These are phyloP conservation scores for Poecilus cupreus DNA, from an alignment of 2,888 invertebrate genomes.

Conservation along the genomic window DNA sequence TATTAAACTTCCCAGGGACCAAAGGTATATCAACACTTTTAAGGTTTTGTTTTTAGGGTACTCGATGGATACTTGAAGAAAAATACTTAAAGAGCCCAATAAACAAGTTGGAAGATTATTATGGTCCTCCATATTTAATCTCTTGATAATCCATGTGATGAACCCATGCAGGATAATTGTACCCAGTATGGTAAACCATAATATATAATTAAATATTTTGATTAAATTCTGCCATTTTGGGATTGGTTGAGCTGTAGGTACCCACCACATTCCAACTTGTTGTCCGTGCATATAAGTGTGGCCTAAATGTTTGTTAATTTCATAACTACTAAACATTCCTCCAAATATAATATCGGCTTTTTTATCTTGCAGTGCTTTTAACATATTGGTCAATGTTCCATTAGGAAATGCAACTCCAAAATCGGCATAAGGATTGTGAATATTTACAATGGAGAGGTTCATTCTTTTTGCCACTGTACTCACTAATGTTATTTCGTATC, in stretches of 20 bases:
- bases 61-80: background rate
- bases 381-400: background rate
- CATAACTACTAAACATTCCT: background rate
- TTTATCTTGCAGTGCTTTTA: background rate
- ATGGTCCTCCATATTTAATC: background rate
- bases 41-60: background rate
- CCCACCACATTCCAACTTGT: slow-evolving; percentile 1
- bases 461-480: background rate
- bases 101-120: background rate
- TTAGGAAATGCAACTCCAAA: background rate
- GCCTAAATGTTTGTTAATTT: background rate
- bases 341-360: background rate
- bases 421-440: background rate
- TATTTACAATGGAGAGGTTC: background rate
- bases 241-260: slow-evolving; percentile 6
- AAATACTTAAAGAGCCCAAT: background rate
- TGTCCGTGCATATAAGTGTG: background rate
- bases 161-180: background rate
- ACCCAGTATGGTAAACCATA: background rate
- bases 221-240: slow-evolving; percentile 4
- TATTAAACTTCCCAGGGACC: background rate
- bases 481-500: background rate
- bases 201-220: background rate
- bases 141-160: background rate
- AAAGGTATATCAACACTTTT: background rate